phyloP scores from a whole-genome alignment of 2,113 vertebrate genomes.

The Pseudonaja textilis region DNA sequence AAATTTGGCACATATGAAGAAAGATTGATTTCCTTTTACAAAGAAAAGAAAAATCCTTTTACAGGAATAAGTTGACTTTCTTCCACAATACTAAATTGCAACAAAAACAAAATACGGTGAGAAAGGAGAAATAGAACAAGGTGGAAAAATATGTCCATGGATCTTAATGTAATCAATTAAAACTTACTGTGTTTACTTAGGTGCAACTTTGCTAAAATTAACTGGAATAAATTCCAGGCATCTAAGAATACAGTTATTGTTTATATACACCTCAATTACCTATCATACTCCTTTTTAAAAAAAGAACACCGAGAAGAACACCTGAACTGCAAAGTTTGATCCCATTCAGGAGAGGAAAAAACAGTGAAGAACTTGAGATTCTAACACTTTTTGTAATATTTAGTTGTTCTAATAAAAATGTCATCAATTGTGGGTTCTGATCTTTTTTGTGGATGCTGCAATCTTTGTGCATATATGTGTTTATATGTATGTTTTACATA shows the following conservation, averaged over 20 bases:
- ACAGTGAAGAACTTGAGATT: no score
- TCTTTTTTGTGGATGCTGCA: no score
- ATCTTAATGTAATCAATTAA: background rate
- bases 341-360: background rate
- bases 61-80: background rate
- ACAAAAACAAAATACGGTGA: accelerated
- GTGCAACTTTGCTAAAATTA: background rate
- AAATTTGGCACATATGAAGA: background rate
- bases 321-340: background rate
- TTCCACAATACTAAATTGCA: accelerated
- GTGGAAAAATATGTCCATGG: accelerated
- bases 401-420: no score
- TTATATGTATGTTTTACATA: no score
- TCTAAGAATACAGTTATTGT: background rate
- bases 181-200: background rate
- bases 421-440: no score
- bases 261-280: no score
- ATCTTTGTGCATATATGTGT: no score
- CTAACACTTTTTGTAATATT: no score
- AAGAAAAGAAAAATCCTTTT: background rate
- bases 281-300: background rate
- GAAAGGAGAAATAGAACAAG: background rate
- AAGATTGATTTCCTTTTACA: background rate
- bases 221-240: background rate
- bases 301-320: background rate